A percentile compares a stretch with the other conserved stretches of the same genome.
Evolutionary conservation across 1,140 invertebrate genomes (phyloP).

Genomic region (Drosophila nikananu): DNA sequence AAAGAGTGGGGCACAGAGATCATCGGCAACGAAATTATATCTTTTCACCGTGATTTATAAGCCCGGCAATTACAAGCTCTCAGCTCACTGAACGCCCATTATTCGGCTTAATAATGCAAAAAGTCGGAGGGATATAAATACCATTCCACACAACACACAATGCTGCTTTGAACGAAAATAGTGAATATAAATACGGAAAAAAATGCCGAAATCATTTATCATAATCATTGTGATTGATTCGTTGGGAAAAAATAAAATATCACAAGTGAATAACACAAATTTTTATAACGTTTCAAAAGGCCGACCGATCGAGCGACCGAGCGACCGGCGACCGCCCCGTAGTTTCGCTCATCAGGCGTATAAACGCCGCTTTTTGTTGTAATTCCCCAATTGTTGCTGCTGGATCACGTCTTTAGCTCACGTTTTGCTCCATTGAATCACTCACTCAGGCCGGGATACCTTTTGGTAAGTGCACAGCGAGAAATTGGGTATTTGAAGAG

Average conservation of each 20-base stretch:
- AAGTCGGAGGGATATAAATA: constrained; percentile 31
- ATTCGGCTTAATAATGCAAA: constrained; percentile 75
- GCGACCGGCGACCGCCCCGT: constrained; percentile 25
- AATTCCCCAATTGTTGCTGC: constrained; percentile 56
- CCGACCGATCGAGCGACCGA: constrained; percentile 32
- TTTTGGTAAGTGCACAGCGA: constrained; percentile 23
- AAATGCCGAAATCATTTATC: constrained; percentile 77
- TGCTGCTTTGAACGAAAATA: constrained; percentile 58
- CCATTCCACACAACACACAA: constrained; percentile 33
- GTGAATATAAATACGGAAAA: constrained; percentile 69
- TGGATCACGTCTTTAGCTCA: constrained; percentile 77
- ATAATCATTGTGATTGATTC: constrained; percentile 85
- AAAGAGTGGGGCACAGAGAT: constrained; percentile 53
- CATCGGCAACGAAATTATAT: constrained; percentile 74
- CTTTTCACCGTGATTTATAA: constrained; percentile 78
- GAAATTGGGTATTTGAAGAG: neutral
- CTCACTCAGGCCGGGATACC: constrained; percentile 62
- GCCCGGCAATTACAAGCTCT: constrained; percentile 70
- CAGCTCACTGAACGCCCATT: constrained; percentile 72
- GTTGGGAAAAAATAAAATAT: constrained; percentile 81
- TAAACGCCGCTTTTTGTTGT: constrained; percentile 72
- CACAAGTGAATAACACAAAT: constrained; percentile 69
- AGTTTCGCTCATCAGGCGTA: constrained; percentile 77
- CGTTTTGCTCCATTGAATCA: constrained; percentile 79
- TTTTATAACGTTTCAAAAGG: constrained; percentile 67